Base-by-base conservation (phyloP, 2,113 vertebrate species). In the Scolopax mira region DNA sequence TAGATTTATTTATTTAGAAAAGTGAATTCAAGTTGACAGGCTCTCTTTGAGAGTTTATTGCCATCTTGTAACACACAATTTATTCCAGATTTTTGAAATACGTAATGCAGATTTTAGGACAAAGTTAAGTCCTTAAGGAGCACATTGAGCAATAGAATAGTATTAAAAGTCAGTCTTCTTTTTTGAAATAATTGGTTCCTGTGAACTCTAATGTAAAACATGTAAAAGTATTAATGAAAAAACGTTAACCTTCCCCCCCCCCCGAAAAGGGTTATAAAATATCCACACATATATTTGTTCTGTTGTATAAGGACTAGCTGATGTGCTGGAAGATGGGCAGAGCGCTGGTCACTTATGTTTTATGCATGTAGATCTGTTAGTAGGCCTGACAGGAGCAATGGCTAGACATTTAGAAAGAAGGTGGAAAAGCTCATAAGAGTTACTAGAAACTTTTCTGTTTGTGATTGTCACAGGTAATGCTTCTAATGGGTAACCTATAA, bases 341-440 rank as follows among this genome's bases (percentile, higher is more conserved):
- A 77, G 25, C 0, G 0, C 55, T 58, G 37, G n/a, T n/a, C 31
- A 8, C 16, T 72, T 24, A n/a, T 0, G 1, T 44, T 54, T 70
- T 35, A 9, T 54, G 22, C 33, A 22, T 60, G 3, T 12, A 25
- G 33, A 42, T 35, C 37, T 70, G 33, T 42, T 67, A 49, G 41
- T 10, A 48, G 13, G 7, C 48, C 66, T 72, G 42, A 42, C 21
- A 61, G 52, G 51, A 27, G 33, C 3, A 1, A 24, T 55, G 23
- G 7, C 14, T 70, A 31, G 13, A 37, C 1, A 3, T 54, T 60
- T 41, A 67, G 61, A 51, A 69, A 83, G 7, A 7, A 60, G 60
- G 13, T 44, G 30, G 18, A 16, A 90, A 67, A 85, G 6, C 22
- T 81, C 25, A 4, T 28, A 71, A 21, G 51, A 54, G 13, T 58